A percentile compares a stretch with the other conserved stretches of the same genome.
Evolutionary conservation across 1,140 invertebrate species (phyloP).

Genomic region (Papilio machaon): DNA sequence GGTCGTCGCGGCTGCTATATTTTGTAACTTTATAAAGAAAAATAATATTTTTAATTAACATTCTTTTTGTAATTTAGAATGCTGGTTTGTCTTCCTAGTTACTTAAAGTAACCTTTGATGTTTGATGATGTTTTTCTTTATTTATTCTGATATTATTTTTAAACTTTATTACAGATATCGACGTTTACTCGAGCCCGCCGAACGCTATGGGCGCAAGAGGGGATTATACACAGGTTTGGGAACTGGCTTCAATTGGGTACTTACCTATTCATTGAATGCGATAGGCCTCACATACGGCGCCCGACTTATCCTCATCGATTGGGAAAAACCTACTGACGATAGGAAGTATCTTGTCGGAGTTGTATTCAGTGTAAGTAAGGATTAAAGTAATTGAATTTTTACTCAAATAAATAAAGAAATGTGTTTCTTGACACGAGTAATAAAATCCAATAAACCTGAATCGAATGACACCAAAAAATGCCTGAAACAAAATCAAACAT

Average conservation of each 20-base stretch:
- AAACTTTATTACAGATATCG: slow-evolving; percentile 80
- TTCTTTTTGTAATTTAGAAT: too few species aligned
- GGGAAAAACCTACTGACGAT: slow-evolving; percentile 77
- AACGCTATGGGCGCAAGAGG: slow-evolving; percentile 85
- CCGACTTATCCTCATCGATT: slow-evolving; percentile 85
- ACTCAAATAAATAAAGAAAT: too few species aligned
- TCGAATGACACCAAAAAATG: too few species aligned
- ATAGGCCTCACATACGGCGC: slow-evolving; percentile 93
- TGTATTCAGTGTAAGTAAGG: slow-evolving; percentile 85
- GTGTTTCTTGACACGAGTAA: too few species aligned
- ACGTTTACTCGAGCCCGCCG: slow-evolving; percentile 84
- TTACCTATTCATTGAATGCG: slow-evolving; percentile 89
- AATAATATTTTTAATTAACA: not conserved
- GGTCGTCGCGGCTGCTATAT: too few species aligned
- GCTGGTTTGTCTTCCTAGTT: not conserved
- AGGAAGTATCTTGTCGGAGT: slow-evolving; percentile 84
- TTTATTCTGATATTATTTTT: not conserved
- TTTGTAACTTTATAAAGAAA: too few species aligned
- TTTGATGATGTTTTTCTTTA: not conserved
- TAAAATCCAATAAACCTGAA: too few species aligned
- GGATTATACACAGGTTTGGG: slow-evolving; percentile 87
- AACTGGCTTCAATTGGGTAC: slow-evolving; percentile 87
- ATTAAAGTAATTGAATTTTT: not conserved
- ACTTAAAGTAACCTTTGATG: not conserved
- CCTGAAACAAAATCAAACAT: too few species aligned